A percentile compares a stretch with the other conserved stretches of the same genome.
These are phyloP conservation scores for Diplogasteroides magnus DNA, from an alignment of 1,140 invertebrate species.

Conservation along the genomic window DNA sequence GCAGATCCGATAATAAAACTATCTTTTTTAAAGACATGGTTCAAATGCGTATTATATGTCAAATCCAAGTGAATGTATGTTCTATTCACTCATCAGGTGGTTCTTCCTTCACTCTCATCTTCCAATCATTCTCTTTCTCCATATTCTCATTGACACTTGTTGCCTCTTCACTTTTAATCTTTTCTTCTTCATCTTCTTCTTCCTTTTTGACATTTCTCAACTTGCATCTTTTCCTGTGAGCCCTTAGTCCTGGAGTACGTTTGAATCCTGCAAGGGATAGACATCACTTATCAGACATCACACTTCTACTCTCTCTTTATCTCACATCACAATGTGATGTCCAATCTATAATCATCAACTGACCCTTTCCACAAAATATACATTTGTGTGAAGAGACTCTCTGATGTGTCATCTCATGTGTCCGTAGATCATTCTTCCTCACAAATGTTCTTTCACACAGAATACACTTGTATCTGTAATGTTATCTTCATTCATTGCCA, in stretches of 20 bases:
- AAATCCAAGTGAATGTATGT: too few species aligned
- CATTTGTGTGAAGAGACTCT: neutral
- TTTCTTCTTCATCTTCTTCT: neutral
- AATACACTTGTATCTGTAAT: constrained; percentile 9
- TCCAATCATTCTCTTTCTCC: neutral
- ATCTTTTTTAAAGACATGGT: too few species aligned
- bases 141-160: neutral
- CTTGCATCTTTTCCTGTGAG: neutral
- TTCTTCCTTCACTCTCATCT: neutral
- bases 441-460: constrained; percentile 31
- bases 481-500: neutral
- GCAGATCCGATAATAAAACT: too few species aligned
- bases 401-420: constrained; percentile 26
- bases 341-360: neutral
- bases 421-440: constrained; percentile 32
- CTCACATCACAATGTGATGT: neutral
- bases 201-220: neutral
- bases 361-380: neutral
- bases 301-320: neutral
- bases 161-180: neutral
- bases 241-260: neutral
- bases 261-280: neutral
- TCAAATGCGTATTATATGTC: too few species aligned
- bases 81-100: too few species aligned
- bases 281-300: neutral